Evolutionary conservation across 1,140 invertebrate species (phyloP).

Genomic region (Drosophila takahashii): DNA sequence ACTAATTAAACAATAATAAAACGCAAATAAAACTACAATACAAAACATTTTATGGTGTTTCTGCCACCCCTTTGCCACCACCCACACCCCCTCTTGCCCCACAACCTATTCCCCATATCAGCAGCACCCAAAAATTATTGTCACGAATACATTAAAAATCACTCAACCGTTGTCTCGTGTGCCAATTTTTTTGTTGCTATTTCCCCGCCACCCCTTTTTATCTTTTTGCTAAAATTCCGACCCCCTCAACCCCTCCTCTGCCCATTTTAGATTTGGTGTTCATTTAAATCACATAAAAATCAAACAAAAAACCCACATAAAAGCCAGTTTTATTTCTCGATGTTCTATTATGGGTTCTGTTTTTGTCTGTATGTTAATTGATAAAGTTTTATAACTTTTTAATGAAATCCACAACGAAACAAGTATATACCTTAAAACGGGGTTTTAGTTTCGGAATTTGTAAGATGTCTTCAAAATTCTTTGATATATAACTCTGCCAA

Average conservation of each 20-base stretch:
- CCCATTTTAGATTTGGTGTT: constrained; percentile 51
- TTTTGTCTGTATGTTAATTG: constrained; percentile 54
- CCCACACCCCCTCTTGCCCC: background rate
- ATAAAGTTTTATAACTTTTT: constrained; percentile 54
- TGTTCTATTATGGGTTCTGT: constrained; percentile 35
- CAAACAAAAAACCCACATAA: constrained; percentile 45
- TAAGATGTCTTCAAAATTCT: constrained; percentile 7
- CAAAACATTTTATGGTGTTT: constrained; percentile 66
- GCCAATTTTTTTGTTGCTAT: constrained; percentile 51
- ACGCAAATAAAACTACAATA: constrained; percentile 72
- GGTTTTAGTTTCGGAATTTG: constrained; percentile 36
- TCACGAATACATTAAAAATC: constrained; percentile 81
- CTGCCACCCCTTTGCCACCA: constrained; percentile 14
- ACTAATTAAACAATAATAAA: constrained; percentile 80
- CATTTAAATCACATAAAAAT: constrained; percentile 75
- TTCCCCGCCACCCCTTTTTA: background rate
- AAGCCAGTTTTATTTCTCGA: constrained; percentile 32
- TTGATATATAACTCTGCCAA: constrained; percentile 23
- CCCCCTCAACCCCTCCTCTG: background rate
- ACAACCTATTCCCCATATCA: constrained; percentile 35
- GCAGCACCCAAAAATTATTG: constrained; percentile 67
- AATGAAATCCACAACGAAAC: constrained; percentile 44
- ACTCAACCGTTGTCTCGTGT: constrained; percentile 78
- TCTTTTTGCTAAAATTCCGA: constrained; percentile 39
- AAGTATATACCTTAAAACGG: constrained; percentile 49